Base-by-base conservation (phyloP, 2,888 invertebrate genomes). In the Acleris sparsana region DNA sequence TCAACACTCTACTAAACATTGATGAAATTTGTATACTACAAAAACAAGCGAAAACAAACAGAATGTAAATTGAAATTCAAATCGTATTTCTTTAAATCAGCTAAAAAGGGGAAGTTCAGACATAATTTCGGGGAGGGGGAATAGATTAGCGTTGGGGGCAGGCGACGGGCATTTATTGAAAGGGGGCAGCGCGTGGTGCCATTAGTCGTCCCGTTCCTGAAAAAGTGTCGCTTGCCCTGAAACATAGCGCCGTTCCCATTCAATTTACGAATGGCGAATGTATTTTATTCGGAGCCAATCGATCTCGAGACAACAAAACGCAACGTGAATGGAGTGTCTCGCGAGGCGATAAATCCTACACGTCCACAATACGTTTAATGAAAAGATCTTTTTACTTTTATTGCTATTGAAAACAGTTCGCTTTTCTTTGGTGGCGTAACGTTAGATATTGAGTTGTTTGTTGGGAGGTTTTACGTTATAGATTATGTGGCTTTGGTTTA, bases 231-330 rank as follows among this genome's bases (percentile, higher is more conserved):
- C 82, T 80, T 78, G 78, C 80, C 75, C 80, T 90, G 89, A 90
- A 90, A 90, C 89, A 89, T 90, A 86, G 86, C 85, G 83, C 82
- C 69, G 76, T 79, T 81, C 84, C 86, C 86, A 86, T 90, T 89
- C 89, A 89, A 90, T 91, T 90, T 88, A 82, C 77, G 83, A 88
- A 88, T 89, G 87, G 82, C 77, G 83, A 88, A 88, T 87, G 87
- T 89, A 89, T 91, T 91, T 92, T 89, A 90, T 90, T 88, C 86
- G 78, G 76, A 81, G 75, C 85, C 89, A 86, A 91, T 92, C 90
- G 89, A 91, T 90, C 91, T 90, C 79, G 75, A 82, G 83, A 83
- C 87, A 88, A 88, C 88, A 88, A 89, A 89, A 90, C 87, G 87
- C 88, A 88, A 80, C 70, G 80, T 84, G 88, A 88, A 87, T 86